Conservation (phyloP, 2,888 invertebrate species). For the Latrodectus hesperus region DNA sequence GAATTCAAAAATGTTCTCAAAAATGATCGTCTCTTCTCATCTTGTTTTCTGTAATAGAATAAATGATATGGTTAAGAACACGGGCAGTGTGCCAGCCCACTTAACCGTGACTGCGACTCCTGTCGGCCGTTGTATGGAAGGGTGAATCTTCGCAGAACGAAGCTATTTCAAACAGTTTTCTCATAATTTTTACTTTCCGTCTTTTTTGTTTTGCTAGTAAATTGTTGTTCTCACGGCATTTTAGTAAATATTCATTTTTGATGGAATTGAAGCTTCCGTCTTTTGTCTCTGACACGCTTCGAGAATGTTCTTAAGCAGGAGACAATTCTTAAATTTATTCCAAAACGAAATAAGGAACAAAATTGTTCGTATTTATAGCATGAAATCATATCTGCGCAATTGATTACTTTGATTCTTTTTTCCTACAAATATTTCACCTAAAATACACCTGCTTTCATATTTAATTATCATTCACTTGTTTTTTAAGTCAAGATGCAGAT, state of each 20-base stretch:
- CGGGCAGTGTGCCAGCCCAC: conserved; percentile 56
- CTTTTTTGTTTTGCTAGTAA: conserved; percentile 6
- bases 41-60: conserved; percentile 39
- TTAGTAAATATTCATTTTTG: conserved; percentile 42
- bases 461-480: too few species aligned
- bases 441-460: too few species aligned
- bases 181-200: conserved; percentile 44
- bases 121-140: conserved; percentile 40
- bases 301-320: neutral
- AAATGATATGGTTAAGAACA: conserved; percentile 48
- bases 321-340: too few species aligned
- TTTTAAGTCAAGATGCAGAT: too few species aligned
- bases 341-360: too few species aligned
- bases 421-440: too few species aligned
- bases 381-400: too few species aligned
- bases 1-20: conserved; percentile 26
- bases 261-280: conserved; percentile 57
- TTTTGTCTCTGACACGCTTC: conserved; percentile 60
- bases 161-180: conserved; percentile 52
- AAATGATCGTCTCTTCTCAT: conserved; percentile 40
- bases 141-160: conserved; percentile 38
- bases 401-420: too few species aligned
- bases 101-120: conserved; percentile 59
- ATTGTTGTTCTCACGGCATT: conserved; percentile 47
- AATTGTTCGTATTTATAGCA: too few species aligned